phyloP scores from a whole-genome alignment of 2,113 vertebrate species.

The Petrocephalus microphthalmus region DNA sequence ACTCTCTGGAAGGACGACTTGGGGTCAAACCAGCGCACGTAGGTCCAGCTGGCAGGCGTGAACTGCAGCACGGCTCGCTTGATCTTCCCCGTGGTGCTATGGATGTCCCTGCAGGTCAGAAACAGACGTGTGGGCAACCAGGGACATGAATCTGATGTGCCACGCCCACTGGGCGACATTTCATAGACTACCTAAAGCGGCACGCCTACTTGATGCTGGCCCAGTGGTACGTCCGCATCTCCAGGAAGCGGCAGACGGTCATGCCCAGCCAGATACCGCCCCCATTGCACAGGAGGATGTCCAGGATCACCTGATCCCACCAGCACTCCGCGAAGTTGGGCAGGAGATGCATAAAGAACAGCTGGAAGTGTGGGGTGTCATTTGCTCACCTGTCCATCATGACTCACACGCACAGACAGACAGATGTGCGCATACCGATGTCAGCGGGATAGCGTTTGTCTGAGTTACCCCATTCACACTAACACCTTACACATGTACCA shows the following conservation, averaged over 20 bases:
- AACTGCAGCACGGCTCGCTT: constrained; percentile 91
- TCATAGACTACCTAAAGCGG: not conserved
- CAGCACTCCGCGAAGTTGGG: constrained; percentile 95
- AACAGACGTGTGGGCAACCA: not conserved
- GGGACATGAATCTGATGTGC: not conserved
- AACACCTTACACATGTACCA: not conserved
- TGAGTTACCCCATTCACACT: not conserved
- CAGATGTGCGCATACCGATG: not conserved
- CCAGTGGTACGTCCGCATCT: constrained; percentile 97
- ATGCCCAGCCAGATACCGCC: constrained; percentile 97
- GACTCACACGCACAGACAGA: not conserved
- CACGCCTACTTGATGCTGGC: constrained; percentile 90
- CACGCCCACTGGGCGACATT: not conserved
- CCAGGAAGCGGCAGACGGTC: constrained; percentile 92
- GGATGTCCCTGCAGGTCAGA: constrained; percentile 76
- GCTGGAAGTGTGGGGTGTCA: constrained; percentile 55
- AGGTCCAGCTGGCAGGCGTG: constrained; percentile 96
- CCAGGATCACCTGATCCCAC: constrained; percentile 96
- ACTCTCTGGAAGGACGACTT: constrained; percentile 95
- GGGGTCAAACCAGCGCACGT: constrained; percentile 94
- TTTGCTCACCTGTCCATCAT: not conserved
- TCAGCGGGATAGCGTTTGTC: not conserved
- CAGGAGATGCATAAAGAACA: constrained; percentile 95
- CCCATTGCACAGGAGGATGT: constrained; percentile 93
- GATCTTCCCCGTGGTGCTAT: constrained; percentile 93